Conservation (phyloP, 2,888 invertebrate species). For the Cephus sareptanus region DNA sequence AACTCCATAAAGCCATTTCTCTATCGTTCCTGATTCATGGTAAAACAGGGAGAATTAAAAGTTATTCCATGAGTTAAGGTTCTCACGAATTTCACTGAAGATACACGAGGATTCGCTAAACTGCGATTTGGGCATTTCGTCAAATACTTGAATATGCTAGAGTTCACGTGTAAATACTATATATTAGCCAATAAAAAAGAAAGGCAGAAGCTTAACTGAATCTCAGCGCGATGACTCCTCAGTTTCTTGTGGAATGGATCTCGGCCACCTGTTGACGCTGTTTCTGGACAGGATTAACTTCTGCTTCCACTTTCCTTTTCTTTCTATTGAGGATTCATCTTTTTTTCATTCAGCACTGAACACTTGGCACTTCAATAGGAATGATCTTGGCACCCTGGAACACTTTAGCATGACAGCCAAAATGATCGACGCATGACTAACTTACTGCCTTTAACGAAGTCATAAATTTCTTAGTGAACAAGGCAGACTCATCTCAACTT, state of each 20-base stretch:
- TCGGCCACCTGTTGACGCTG: neutral
- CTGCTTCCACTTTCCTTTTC: neutral
- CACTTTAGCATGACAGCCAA: neutral
- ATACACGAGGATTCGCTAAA: neutral
- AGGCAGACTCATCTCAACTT: neutral
- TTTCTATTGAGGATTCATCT: neutral
- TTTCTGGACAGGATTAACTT: neutral
- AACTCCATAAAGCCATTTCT: neutral
- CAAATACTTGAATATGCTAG: neutral
- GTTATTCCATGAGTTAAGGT: neutral
- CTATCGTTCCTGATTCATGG: neutral
- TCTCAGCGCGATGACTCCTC: neutral
- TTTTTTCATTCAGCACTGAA: neutral
- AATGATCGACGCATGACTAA: neutral
- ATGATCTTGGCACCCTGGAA: neutral
- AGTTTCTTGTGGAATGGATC: neutral
- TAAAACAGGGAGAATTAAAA: neutral
- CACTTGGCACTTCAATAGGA: neutral
- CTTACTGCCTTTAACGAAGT: neutral
- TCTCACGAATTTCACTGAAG: neutral
- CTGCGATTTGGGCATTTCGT: neutral
- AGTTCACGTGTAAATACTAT: neutral
- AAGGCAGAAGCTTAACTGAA: neutral
- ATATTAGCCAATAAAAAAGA: neutral
- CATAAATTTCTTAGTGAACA: neutral